phyloP scores from a whole-genome alignment of 2,113 vertebrate genomes.

The Prochilodus magdalenae region DNA sequence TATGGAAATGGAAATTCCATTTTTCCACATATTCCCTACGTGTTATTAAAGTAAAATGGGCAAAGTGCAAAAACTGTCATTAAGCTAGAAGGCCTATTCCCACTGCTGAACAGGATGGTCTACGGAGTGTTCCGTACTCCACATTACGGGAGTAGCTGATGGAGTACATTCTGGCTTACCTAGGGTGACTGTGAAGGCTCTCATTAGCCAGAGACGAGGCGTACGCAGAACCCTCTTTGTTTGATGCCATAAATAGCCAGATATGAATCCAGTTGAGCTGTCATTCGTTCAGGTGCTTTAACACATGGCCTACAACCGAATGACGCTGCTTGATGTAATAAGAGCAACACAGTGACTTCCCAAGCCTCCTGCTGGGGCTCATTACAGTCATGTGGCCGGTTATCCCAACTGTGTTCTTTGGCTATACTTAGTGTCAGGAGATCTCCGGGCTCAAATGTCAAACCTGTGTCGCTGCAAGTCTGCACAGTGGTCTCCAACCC shows the following conservation, averaged over 20 bases:
- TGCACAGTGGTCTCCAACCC: background rate
- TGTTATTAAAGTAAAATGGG: too few species aligned
- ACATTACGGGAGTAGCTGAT: too few species aligned
- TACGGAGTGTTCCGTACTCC: too few species aligned
- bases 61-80: too few species aligned
- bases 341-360: slow-evolving; percentile 29
- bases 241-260: background rate
- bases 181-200: background rate
- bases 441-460: slow-evolving; percentile 37
- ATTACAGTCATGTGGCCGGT: slow-evolving; percentile 7
- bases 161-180: too few species aligned
- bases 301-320: background rate
- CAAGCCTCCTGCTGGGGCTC: background rate
- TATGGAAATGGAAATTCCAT: too few species aligned
- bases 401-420: slow-evolving; percentile 2
- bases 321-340: slow-evolving; percentile 14
- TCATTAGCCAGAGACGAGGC: background rate
- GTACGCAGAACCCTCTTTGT: background rate
- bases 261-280: background rate
- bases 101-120: too few species aligned
- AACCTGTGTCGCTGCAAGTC: background rate
- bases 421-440: slow-evolving; percentile 43
- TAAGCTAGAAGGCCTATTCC: too few species aligned
- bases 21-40: too few species aligned
- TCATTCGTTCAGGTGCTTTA: background rate